Conservation (phyloP, 2,797 vertebrate genomes). For the Rhinogobio ventralis region DNA sequence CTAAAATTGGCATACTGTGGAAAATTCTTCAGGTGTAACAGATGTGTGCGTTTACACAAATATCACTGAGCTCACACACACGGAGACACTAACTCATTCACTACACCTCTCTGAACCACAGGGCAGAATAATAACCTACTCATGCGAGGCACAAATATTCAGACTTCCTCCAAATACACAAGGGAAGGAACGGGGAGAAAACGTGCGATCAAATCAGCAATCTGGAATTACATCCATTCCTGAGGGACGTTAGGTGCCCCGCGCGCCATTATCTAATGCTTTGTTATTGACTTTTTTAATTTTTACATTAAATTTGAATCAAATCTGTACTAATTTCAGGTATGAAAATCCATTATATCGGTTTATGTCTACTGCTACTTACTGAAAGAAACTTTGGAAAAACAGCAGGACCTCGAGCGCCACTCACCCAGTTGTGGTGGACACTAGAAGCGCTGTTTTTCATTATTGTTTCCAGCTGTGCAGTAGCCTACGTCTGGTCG, state of each 20-base stretch:
- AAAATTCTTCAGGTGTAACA: slow-evolving; percentile 64
- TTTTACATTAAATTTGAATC: not conserved
- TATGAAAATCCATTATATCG: not conserved
- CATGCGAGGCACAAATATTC: slow-evolving; percentile 73
- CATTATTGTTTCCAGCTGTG: not conserved
- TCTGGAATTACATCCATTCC: slow-evolving; percentile 60
- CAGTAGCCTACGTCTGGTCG: not conserved
- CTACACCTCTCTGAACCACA: slow-evolving; percentile 41
- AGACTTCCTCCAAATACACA: slow-evolving; percentile 74
- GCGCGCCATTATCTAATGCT: not conserved
- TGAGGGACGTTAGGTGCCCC: not conserved
- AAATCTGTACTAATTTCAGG: not conserved
- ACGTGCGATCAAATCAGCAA: slow-evolving; percentile 66
- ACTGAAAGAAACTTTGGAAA: not conserved
- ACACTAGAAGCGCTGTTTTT: not conserved
- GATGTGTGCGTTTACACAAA: slow-evolving; percentile 62
- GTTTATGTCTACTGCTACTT: not conserved
- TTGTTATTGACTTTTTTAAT: not conserved
- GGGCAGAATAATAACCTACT: slow-evolving; percentile 76
- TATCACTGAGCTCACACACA: slow-evolving; percentile 68
- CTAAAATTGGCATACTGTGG: slow-evolving; percentile 55
- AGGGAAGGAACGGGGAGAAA: slow-evolving; percentile 62
- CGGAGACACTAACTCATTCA: slow-evolving; percentile 77
- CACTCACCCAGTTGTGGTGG: not conserved
- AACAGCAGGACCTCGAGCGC: not conserved